These are phyloP conservation scores for Melipona quadrifasciata DNA, from an alignment of 1,140 invertebrate genomes.

Conservation along the genomic window DNA sequence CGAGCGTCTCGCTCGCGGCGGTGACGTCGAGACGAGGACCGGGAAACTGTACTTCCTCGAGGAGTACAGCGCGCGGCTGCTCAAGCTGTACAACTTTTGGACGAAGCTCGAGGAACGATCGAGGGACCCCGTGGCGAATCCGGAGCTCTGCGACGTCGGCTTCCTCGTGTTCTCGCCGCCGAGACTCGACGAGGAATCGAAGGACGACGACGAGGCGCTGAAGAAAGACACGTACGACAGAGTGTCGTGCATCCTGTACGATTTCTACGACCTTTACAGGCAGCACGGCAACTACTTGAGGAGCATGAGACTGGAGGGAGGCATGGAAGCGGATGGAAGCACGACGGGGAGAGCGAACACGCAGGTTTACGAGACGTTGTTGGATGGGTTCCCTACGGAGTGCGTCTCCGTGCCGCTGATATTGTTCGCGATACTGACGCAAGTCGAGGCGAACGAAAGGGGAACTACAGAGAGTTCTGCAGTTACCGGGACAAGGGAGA, in stretches of 20 bases:
- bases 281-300: constrained; percentile 80
- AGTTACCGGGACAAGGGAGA: too few relatives aligned
- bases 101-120: constrained; percentile 53
- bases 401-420: constrained; percentile 77
- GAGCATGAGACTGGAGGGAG: constrained; percentile 75
- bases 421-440: constrained; percentile 79
- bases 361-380: constrained; percentile 72
- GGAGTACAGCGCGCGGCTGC: constrained; percentile 54
- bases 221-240: constrained; percentile 81
- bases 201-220: constrained; percentile 70
- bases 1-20: constrained; percentile 68
- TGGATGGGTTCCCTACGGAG: constrained; percentile 78
- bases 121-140: constrained; percentile 65
- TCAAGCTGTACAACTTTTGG: constrained; percentile 68
- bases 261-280: constrained; percentile 81
- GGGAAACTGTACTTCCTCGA: constrained; percentile 39
- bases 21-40: constrained; percentile 24
- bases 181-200: constrained; percentile 53
- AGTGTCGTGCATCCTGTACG: constrained; percentile 81
- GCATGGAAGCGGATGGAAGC: constrained; percentile 69
- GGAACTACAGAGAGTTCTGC: background rate
- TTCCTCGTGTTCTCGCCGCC: constrained; percentile 80
- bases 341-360: constrained; percentile 49
- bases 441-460: constrained; percentile 63
- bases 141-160: constrained; percentile 78